These are phyloP conservation scores for Carettochelys insculpta DNA, from an alignment of 2,113 vertebrate species.

Conservation along the genomic window DNA sequence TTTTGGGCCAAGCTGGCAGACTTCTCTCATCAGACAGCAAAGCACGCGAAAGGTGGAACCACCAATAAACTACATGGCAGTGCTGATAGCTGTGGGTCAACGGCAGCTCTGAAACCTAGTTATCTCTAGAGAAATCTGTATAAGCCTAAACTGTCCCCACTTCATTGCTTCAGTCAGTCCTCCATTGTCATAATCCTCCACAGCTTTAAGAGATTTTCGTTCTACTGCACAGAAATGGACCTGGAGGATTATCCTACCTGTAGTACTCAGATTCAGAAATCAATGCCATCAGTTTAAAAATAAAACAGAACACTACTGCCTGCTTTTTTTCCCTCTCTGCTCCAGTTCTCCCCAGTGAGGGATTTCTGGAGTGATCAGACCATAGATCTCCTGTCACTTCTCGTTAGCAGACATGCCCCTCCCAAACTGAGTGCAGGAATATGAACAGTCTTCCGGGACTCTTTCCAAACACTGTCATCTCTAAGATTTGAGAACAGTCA, in stretches of 20 bases:
- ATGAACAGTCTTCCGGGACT: rapidly evolving
- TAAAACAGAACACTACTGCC: not conserved
- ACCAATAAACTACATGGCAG: not conserved
- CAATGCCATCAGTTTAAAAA: not conserved
- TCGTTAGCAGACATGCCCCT: not conserved
- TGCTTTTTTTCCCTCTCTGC: not conserved
- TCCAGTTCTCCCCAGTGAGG: not conserved
- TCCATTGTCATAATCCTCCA: not conserved
- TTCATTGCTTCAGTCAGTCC: not conserved
- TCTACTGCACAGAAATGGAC: not conserved
- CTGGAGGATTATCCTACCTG: not conserved
- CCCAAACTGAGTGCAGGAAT: not conserved
- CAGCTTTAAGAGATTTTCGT: not conserved
- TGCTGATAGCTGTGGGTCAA: not conserved
- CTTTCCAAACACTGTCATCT: not conserved
- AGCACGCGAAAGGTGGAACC: not conserved
- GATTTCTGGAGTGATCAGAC: not conserved
- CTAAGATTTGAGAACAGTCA: not conserved
- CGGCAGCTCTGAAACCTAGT: not conserved
- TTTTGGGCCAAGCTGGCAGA: not conserved
- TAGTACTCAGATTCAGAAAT: not conserved
- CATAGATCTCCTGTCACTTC: not conserved
- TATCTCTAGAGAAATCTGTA: not conserved
- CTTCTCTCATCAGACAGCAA: not conserved
- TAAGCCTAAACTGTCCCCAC: not conserved